Evolutionary conservation across 2,113 vertebrate genomes (phyloP).

Genomic region (Fregetta grallaria): DNA sequence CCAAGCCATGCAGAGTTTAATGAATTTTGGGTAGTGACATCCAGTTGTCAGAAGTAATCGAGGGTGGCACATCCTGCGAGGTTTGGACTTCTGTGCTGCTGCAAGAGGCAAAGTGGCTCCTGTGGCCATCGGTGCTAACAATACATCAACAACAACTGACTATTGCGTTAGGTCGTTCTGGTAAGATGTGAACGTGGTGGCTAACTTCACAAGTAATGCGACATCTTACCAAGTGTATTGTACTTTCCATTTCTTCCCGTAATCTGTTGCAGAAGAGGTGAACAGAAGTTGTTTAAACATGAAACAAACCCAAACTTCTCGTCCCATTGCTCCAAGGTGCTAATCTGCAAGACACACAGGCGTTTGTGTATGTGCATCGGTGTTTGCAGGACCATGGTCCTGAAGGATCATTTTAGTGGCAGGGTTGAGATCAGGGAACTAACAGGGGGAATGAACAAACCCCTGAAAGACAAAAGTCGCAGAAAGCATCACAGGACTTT

Average conservation of each 20-base stretch:
- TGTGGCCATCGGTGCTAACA: slow-evolving; percentile 76
- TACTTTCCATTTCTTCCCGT: slow-evolving; percentile 73
- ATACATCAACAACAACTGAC: slow-evolving; percentile 61
- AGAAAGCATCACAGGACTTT: slow-evolving; percentile 62
- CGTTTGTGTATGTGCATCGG: background rate
- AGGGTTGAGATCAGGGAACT: slow-evolving; percentile 51
- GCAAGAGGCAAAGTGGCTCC: slow-evolving; percentile 54
- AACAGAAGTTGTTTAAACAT: slow-evolving; percentile 56
- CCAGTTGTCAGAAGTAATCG: slow-evolving; percentile 6
- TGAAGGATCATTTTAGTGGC: slow-evolving; percentile 33
- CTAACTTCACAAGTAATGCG: slow-evolving; percentile 65
- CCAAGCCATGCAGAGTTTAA: background rate
- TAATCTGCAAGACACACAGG: background rate
- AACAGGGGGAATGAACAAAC: slow-evolving; percentile 41
- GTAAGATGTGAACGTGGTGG: slow-evolving; percentile 64
- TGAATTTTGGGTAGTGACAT: slow-evolving; percentile 52
- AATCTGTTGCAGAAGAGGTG: slow-evolving; percentile 62
- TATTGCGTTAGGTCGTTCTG: slow-evolving; percentile 49
- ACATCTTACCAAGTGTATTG: slow-evolving; percentile 69
- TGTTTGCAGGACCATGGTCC: background rate
- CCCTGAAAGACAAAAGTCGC: slow-evolving; percentile 41
- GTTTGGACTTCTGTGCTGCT: slow-evolving; percentile 21
- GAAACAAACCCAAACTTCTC: background rate
- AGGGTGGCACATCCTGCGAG: slow-evolving; percentile 1
- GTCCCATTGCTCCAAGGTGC: slow-evolving; percentile 45